Conservation (phyloP, 2,113 vertebrate genomes). For the Nematolebias whitei region DNA sequence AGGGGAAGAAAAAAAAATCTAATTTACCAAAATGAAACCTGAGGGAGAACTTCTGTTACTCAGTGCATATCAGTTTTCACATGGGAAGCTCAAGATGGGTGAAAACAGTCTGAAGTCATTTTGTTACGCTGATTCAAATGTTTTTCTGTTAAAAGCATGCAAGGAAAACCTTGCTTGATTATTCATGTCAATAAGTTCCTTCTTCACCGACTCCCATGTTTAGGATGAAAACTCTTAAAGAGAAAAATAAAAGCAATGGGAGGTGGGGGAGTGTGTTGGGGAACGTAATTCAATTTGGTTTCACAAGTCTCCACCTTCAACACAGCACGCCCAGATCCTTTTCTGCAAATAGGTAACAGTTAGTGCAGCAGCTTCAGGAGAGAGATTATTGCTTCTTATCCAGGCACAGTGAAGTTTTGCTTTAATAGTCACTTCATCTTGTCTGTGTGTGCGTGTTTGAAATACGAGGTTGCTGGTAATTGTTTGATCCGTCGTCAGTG, state of each 20-base stretch:
- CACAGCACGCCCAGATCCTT: slow-evolving; percentile 28
- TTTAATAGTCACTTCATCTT: slow-evolving; percentile 35
- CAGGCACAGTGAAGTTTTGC: not conserved
- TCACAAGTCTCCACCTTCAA: slow-evolving; percentile 43
- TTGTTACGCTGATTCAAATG: slow-evolving; percentile 15
- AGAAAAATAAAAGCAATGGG: not conserved
- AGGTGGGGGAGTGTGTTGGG: slow-evolving; percentile 7
- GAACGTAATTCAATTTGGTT: slow-evolving; percentile 43
- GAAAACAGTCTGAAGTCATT: slow-evolving; percentile 15
- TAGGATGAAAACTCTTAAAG: slow-evolving; percentile 14
- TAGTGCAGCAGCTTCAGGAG: slow-evolving; percentile 16
- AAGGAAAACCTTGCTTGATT: not conserved
- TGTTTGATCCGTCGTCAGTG: slow-evolving; percentile 30
- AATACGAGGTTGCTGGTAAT: slow-evolving; percentile 13
- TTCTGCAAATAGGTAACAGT: slow-evolving; percentile 38
- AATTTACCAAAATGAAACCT: slow-evolving; percentile 47
- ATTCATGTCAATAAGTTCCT: not conserved
- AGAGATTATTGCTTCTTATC: slow-evolving; percentile 10
- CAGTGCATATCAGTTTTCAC: slow-evolving; percentile 10
- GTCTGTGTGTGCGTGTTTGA: not conserved
- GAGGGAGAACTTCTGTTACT: slow-evolving; percentile 14
- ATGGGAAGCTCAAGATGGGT: not conserved
- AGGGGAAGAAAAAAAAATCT: slow-evolving; percentile 25
- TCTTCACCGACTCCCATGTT: not conserved
- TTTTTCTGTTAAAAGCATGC: not conserved